Base-by-base conservation (phyloP, 2,797 vertebrate genomes). In the Pelochelys cantorii region DNA sequence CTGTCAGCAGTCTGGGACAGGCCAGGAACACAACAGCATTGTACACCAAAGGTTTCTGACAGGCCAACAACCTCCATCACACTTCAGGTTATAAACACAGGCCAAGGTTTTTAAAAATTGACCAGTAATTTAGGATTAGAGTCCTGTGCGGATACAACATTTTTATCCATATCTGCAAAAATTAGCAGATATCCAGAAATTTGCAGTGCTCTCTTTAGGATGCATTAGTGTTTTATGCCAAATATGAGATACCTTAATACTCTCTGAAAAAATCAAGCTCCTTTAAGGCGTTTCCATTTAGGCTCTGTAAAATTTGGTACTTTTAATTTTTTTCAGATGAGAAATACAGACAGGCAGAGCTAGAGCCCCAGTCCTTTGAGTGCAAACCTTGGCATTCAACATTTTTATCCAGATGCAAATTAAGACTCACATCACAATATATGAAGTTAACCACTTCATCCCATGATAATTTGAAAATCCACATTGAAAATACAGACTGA, bases 401-500 rank as follows among this genome's bases (percentile, higher is more conserved):
- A 4, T 42, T 34, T 91, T 1, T 2, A 34, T 75, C 23, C 71
- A 6, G 71, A 42, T 0, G 0, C 83, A 13, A 48, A 56, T 23
- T 55, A 57, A 79, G 37, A n/a, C 2, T 4, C 11, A 22, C 37
- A 42, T 27, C 78, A 27, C 20, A 52, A 93, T 27, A 52, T 78
- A 25, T 2, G 81, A 48, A 48, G 42, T 48, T 48, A 48, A 48
- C 42, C 42, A 48, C 42, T 48, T 48, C 8, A 48, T 7, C 42
- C 2, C 56, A 11, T 87, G 92, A 86, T 83, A 29, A 78, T 68
- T 23, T 0, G 1, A 65, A 80, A 84, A 84, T 5, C 1, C 0
- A 3, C 42, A 52, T n/a, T 15, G 77, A 86, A 62, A 74, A 55
- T 20, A 5, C 18, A 74, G 77, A 83, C 57, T 17, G 65, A 22